Conservation (phyloP, 2,888 invertebrate species). For the Papilio protenor region DNA sequence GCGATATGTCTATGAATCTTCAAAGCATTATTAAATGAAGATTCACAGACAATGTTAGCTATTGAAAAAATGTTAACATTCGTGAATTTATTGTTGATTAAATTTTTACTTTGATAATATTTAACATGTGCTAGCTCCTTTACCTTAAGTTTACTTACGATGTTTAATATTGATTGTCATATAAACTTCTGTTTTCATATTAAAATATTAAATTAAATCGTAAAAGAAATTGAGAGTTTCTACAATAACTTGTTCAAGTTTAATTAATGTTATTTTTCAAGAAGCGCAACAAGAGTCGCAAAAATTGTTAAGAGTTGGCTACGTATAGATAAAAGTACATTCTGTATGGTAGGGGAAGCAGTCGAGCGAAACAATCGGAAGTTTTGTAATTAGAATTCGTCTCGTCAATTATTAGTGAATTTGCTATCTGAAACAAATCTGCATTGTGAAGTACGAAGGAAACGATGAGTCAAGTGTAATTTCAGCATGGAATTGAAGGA, state of each 20-base stretch:
- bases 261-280: neutral
- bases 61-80: neutral
- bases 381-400: slow-evolving; percentile 34
- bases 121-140: neutral
- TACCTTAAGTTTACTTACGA: no score
- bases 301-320: neutral
- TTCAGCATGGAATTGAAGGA: slow-evolving; percentile 66
- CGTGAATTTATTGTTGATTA: neutral
- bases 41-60: neutral
- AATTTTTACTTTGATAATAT: neutral
- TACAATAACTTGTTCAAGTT: neutral
- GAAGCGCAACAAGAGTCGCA: neutral
- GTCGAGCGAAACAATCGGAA: slow-evolving; percentile 16
- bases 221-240: neutral
- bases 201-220: no score
- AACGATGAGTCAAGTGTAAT: slow-evolving; percentile 60
- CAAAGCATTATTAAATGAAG: neutral
- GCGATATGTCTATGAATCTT: slow-evolving; percentile 1
- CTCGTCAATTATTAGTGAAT: slow-evolving; percentile 42
- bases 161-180: no score
- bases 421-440: slow-evolving; percentile 45
- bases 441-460: slow-evolving; percentile 53
- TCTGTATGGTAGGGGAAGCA: slow-evolving; percentile 5
- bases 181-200: no score
- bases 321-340: neutral